Evolutionary conservation across 1,140 invertebrate species (phyloP), one percentile per base, ranked within the genome.

Genomic region (Cydia fagiglandana): DNA sequence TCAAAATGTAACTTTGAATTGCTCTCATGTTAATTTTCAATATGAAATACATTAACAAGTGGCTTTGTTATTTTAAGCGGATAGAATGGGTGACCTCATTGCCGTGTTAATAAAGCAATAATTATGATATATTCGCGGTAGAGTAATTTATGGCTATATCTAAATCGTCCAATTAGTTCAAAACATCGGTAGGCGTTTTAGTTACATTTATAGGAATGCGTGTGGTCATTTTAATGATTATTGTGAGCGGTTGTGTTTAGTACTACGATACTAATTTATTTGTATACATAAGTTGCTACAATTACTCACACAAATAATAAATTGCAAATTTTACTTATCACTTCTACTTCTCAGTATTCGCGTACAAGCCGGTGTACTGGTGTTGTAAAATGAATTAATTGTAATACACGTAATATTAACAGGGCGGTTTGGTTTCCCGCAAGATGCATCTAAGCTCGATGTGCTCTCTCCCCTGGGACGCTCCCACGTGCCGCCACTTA

Each of bases 401-500:
- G 84, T 90, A 87, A 88, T 87, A 86, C 82, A 84, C 83, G 82
- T 87, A 83, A 88, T 89, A 91, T 86, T 86, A 91, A 86, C 88
- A 85, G 81, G 81, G 83, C 83, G 76, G 86, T 78, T 79, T 79
- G 86, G 89, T 90, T 87, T 74, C 81, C 86, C 87, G 77, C 86
- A 88, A 90, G 86, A 88, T 90, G 88, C 88, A 92, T 84, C 84
- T 87, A 87, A 89, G 84, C 83, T 84, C 84, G 75, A 84, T 81
- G 83, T 87, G 82, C 86, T 88, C 84, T 73, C 76, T 86, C 89
- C 84, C 84, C 70, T 56, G 79, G 83, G 89, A 84, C 77, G 74
- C 73, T 77, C 82, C 86, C 88, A 89, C 88, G 88, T 89, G 88
- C 84, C 84, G 77, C 87, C 88, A 91, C 88, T 92, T 91, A 90